Base-by-base conservation (phyloP, 2,888 invertebrate genomes). In the Drosophila buzzatii region DNA sequence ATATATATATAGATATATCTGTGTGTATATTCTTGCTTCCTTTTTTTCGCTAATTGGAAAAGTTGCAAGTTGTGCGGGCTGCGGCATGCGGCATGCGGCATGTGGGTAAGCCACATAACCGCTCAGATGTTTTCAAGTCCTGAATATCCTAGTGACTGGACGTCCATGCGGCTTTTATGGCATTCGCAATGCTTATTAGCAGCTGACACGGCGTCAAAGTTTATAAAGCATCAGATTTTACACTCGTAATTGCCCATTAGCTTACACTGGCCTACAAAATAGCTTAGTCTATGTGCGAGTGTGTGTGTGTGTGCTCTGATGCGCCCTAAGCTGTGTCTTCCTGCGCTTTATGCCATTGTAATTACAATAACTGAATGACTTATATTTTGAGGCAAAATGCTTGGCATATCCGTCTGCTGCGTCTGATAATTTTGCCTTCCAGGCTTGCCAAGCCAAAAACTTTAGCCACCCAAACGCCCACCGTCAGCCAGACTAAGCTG, bases 11-110 rank as follows among this genome's bases (percentile, higher is more conserved):
- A 39, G 23, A 20, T 37, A 16, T 20, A 20, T 52, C 14, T 52
- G 12, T 52, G 10, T 20, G 7, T 52, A 10, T 35, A 16, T 41
- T 23, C n/a, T 16, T 35, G 10, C 14, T 10, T 55, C 42, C 51
- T 77, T 85, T 89, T 82, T 85, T 81, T 71, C 90, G 90, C 91
- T 90, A 90, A 90, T 90, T 90, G 90, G 90, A 90, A 90, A 90
- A 90, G 90, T 90, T 90, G 82, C 77, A 85, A 87, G 89, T 88
- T 89, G 81, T 81, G 71, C 73, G 74, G 69, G 77, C 69, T 52
- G 69, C 57, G 71, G 64, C 44, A 57, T 60, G 45, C 47, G 70
- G 60, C n/a, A n/a, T 52, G 69, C 57, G 71, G 64, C 44, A 57
- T 60, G 45, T 51, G 70, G 60, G 58, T 45, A 60, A 51, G 41